phyloP scores from a whole-genome alignment of 2,113 vertebrate species.

The Pogonocichla stellata region DNA sequence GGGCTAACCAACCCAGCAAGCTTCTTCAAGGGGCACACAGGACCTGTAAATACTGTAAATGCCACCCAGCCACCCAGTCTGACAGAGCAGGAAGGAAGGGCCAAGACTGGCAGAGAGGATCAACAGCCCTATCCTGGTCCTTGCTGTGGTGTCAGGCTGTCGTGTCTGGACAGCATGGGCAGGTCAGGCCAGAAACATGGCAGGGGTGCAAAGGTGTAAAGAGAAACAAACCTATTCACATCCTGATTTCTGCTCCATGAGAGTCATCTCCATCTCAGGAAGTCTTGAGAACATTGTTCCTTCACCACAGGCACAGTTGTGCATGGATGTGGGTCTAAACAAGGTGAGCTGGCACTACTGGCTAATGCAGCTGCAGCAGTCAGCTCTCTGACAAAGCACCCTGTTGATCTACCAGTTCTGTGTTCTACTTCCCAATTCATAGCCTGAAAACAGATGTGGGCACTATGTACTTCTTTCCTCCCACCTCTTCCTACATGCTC shows the following conservation, averaged over 20 bases:
- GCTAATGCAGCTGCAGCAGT: neutral
- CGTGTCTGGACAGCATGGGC: fast-evolving
- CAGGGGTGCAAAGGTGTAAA: neutral
- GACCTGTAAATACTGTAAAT: neutral
- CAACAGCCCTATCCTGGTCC: fast-evolving
- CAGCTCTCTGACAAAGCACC: neutral
- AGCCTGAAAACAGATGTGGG: neutral
- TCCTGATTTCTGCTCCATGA: neutral
- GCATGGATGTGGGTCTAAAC: neutral
- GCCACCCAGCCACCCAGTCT: fast-evolving
- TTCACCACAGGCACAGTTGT: fast-evolving
- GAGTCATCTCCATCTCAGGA: neutral
- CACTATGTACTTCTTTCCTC: neutral
- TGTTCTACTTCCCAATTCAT: neutral
- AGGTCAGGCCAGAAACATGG: fast-evolving
- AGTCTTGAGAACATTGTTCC: neutral
- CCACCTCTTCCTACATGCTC: neutral
- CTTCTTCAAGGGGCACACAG: neutral
- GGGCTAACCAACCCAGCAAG: neutral
- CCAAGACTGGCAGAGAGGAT: neutral
- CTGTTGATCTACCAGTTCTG: neutral
- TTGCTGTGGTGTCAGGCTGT: neutral
- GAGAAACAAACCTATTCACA: neutral
- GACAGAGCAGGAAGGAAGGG: fast-evolving
- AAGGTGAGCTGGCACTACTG: neutral